phyloP scores from a whole-genome alignment of 2,113 vertebrate species.

The Dicentrarchus labrax region DNA sequence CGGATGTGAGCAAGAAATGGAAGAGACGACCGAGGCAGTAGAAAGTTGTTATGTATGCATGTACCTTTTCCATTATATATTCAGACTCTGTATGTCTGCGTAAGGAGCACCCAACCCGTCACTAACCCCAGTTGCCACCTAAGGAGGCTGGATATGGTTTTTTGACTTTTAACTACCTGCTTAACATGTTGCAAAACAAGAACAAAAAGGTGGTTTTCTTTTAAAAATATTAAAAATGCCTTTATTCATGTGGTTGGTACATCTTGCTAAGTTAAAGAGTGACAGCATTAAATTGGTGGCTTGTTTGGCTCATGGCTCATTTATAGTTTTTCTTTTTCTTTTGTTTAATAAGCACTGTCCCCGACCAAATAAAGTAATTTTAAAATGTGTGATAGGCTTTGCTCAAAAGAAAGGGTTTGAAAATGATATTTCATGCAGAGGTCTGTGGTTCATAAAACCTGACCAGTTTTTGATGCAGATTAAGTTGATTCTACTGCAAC shows the following conservation, averaged over 20 bases:
- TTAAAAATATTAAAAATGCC: not conserved
- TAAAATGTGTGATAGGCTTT: not conserved
- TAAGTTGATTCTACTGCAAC: slow-evolving; percentile 18
- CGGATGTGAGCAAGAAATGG: slow-evolving; percentile 68
- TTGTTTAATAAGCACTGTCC: not conserved
- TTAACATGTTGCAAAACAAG: not conserved
- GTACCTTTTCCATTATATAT: slow-evolving; percentile 70
- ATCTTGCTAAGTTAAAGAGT: not conserved
- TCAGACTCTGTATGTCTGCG: slow-evolving; percentile 61
- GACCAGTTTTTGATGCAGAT: slow-evolving; percentile 26
- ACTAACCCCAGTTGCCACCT: not conserved
- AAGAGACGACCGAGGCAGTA: slow-evolving; percentile 31
- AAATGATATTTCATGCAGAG: not conserved
- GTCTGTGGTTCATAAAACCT: not conserved
- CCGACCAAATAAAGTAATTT: not conserved
- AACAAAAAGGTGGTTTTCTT: not conserved
- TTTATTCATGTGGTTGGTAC: not conserved
- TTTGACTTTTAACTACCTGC: not conserved
- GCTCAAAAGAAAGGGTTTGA: not conserved
- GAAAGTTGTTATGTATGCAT: slow-evolving; percentile 35
- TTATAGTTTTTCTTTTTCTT: not conserved
- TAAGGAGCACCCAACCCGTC: slow-evolving; percentile 36
- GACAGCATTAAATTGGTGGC: not conserved
- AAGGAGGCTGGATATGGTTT: not conserved
- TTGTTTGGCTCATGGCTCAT: not conserved